Evolutionary conservation across 37 sponge, comb jelly and placozoan genomes (phyloP), one percentile per base, ranked within the genome.

Genomic region (Aplysina aerophoba): DNA sequence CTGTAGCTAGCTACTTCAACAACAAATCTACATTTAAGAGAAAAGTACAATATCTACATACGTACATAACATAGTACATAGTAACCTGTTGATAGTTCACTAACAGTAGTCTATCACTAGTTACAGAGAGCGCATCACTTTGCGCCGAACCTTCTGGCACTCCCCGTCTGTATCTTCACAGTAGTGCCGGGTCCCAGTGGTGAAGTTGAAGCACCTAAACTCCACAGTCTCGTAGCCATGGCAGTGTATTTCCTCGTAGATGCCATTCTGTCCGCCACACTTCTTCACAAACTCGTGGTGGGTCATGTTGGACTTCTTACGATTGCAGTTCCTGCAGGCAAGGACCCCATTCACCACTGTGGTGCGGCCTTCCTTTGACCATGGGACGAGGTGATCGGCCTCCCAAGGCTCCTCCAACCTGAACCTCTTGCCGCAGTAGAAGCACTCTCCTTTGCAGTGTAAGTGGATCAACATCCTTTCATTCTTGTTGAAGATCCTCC

Each of bases 291-390:
- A 75, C 20, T 75, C 78, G 25, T 41, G 44, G 54, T 75, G 78
- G 16, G 78, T 53, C 53, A 75, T 31, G 78, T 75, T 75, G 37
- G 78, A 75, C 53, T 75, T 75, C n/a, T 54, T 39, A 24, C 78
- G 37, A 16, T 75, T 75, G 78, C 78, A 75, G 24, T 36, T 8
- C 44, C 78, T 36, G 39, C 78, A 75, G 78, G 78, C 44, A 15
- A 75, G 53, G 1, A 75, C 78, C 1, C 78, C 78, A 40, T 75
- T 75, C n/a, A 50, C 53, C 44, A 50, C 78, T 19, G 78, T 75
- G 15, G 78, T 75, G 78, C n/a, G 54, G 17, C 78, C 78, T 22
- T 75, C 78, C 54, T 75, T 75, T 16, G 78, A 75, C 78, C 78
- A 75, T 12, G 78, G 78, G 3, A 75, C 12, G n/a, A 75, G 54